These are phyloP conservation scores for Drosophila vallismaia DNA, from an alignment of 2,888 invertebrate genomes.

Conservation along the genomic window DNA sequence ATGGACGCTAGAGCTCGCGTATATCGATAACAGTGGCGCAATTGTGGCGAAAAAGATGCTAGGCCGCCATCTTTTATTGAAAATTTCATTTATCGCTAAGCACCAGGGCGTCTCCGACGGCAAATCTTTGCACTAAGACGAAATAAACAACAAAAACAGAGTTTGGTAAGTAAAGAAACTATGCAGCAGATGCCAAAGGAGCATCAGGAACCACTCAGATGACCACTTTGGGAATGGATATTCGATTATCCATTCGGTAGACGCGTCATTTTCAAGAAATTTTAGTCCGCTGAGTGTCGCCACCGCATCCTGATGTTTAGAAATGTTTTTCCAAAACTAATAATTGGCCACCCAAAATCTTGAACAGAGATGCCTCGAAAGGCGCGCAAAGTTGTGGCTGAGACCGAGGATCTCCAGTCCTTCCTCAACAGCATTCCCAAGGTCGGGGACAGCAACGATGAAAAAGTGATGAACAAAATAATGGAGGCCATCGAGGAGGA, in stretches of 20 bases:
- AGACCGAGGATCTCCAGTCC: conserved; percentile 87
- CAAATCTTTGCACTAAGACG: conserved; percentile 62
- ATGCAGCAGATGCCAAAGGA: not conserved
- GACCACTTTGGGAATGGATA: not conserved
- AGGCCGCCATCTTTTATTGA: conserved; percentile 80
- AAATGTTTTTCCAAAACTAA: conserved; percentile 45
- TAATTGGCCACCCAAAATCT: conserved; percentile 5
- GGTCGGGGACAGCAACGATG: conserved; percentile 86
- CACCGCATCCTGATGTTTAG: conserved; percentile 24
- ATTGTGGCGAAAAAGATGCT: conserved; percentile 19
- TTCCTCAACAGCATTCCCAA: conserved; percentile 93
- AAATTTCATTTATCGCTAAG: conserved; percentile 51
- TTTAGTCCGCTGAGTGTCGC: conserved; percentile 71
- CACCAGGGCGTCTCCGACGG: conserved; percentile 67
- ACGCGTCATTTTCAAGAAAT: conserved; percentile 48
- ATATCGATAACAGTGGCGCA: conserved; percentile 15
- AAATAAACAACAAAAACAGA: conserved; percentile 35
- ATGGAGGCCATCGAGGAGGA: conserved; percentile 30
- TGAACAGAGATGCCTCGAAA: conserved; percentile 51
- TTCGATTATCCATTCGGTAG: conserved; percentile 57
- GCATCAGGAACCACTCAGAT: not conserved
- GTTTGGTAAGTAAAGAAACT: not conserved
- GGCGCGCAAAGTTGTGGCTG: conserved; percentile 35
- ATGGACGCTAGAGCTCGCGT: not conserved
- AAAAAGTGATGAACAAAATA: conserved; percentile 42